These are phyloP conservation scores for Copidosoma aretas DNA, from an alignment of 2,888 invertebrate genomes.

Conservation along the genomic window DNA sequence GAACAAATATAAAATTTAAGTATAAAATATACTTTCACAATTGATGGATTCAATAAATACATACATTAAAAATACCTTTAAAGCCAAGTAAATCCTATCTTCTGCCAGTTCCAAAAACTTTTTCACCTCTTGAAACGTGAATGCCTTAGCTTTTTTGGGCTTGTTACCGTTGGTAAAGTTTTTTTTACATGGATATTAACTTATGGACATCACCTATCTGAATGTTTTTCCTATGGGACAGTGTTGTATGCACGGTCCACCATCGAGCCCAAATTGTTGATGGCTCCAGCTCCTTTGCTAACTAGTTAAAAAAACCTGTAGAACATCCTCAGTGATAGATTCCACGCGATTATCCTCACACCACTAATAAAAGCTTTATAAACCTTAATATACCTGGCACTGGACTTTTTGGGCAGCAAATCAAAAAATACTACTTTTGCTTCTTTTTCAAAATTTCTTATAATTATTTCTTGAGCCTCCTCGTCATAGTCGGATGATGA, in stretches of 20 bases:
- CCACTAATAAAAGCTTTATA: background rate
- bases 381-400: background rate
- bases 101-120: background rate
- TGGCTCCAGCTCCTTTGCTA: background rate
- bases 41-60: background rate
- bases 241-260: background rate
- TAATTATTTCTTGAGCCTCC: too few relatives aligned
- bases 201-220: background rate
- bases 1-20: background rate
- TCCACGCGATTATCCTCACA: background rate
- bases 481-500: too few relatives aligned
- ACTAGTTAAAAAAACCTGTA: background rate
- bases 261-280: background rate
- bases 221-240: background rate
- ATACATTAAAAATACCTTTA: background rate
- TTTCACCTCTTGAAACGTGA: background rate
- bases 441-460: background rate
- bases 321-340: background rate
- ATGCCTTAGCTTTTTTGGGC: background rate
- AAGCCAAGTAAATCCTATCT: background rate
- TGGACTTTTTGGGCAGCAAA: background rate
- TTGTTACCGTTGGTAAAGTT: background rate
- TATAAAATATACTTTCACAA: background rate
- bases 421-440: background rate
- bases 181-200: background rate